These are phyloP conservation scores for Mellilla xanthometata DNA, from an alignment of 2,888 invertebrate genomes.

Conservation along the genomic window DNA sequence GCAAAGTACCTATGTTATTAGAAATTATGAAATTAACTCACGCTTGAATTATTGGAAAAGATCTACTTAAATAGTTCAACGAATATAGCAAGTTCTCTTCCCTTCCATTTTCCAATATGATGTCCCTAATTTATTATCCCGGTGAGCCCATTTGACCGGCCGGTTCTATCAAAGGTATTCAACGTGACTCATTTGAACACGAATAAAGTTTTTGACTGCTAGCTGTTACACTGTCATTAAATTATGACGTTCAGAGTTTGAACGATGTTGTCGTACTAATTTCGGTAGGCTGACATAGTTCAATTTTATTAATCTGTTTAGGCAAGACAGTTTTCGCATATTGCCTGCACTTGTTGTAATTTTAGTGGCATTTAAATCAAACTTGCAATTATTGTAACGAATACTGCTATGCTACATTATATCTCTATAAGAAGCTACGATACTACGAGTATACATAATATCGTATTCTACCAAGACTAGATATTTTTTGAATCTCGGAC, in stretches of 20 bases:
- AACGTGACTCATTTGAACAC: constrained; percentile 34
- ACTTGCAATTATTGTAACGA: constrained; percentile 5
- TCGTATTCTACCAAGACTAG: too few relatives aligned
- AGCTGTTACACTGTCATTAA: constrained; percentile 12
- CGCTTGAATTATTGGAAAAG: too few relatives aligned
- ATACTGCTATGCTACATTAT: not conserved
- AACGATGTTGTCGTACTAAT: constrained; percentile 15
- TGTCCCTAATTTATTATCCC: constrained; percentile 4
- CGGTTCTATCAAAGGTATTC: constrained; percentile 37
- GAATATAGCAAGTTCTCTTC: not conserved
- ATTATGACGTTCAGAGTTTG: constrained; percentile 15
- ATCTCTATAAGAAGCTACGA: not conserved
- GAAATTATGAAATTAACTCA: too few relatives aligned
- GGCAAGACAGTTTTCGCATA: constrained; percentile 4
- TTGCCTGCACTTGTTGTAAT: constrained; percentile 7
- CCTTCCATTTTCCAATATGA: constrained; percentile 1
- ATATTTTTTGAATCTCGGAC: too few relatives aligned
- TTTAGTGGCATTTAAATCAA: constrained; percentile 14
- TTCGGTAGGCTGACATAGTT: constrained; percentile 13
- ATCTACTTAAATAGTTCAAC: not conserved
- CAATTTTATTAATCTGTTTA: constrained; percentile 16
- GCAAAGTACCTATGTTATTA: too few relatives aligned
- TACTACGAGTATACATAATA: too few relatives aligned
- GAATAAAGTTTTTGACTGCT: constrained; percentile 16
- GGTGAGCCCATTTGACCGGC: constrained; percentile 3